Evolutionary conservation across 2,797 vertebrate species (phyloP).

Genomic region (Sitta carolinensis): DNA sequence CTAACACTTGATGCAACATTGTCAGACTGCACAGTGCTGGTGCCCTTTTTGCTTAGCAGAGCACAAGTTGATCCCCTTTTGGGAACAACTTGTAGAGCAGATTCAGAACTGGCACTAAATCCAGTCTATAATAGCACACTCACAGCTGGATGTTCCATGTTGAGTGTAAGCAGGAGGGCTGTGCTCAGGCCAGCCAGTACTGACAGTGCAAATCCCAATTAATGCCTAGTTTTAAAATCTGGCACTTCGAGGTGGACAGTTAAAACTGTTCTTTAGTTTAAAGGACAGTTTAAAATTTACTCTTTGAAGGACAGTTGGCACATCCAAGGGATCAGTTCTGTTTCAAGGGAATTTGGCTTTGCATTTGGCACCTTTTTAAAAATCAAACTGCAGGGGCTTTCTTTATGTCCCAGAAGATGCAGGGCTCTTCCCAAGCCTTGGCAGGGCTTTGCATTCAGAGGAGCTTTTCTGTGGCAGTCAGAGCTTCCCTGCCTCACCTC

Average conservation of each 20-base stretch:
- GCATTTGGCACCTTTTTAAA: neutral
- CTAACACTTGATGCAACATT: fast-evolving
- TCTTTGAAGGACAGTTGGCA: neutral
- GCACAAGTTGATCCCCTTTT: neutral
- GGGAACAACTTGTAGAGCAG: neutral
- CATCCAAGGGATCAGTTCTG: neutral
- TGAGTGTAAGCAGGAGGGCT: neutral
- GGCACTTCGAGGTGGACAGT: neutral
- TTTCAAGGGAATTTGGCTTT: neutral
- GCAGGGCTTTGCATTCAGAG: neutral
- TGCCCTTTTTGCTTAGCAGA: neutral
- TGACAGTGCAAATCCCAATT: neutral
- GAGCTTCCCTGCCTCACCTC: neutral
- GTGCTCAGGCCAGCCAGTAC: neutral
- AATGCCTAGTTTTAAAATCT: neutral
- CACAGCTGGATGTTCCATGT: neutral
- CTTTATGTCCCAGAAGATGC: neutral
- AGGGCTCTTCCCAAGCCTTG: neutral
- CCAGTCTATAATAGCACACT: neutral
- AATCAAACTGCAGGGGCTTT: neutral
- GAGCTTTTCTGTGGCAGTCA: neutral
- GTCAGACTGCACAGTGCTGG: neutral
- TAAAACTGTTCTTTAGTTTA: neutral
- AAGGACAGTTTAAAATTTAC: neutral
- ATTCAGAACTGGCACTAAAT: neutral